A percentile compares a stretch with the other conserved stretches of the same genome.
Conservation (phyloP, 2,797 vertebrate species). For the Pangasius macronema region DNA sequence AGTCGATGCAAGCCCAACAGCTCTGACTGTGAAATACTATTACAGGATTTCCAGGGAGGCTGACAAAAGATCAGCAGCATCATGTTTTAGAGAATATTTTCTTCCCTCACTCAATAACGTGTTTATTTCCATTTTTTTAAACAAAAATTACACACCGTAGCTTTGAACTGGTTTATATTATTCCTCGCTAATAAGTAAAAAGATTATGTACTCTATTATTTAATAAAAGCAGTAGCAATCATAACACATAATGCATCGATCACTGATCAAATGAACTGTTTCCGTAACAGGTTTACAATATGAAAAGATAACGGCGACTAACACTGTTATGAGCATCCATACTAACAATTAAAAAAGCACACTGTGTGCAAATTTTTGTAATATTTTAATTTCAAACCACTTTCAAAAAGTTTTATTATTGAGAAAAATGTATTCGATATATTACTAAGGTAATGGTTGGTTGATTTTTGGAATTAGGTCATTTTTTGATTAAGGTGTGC, state of each 20-base stretch:
- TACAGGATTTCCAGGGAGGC: slow-evolving; percentile 5
- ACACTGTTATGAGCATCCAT: not conserved
- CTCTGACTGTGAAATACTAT: not conserved
- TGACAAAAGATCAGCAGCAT: not conserved
- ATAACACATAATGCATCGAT: not conserved
- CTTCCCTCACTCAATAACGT: not conserved
- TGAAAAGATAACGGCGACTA: not conserved
- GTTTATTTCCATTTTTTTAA: not conserved
- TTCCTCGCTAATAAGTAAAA: not conserved
- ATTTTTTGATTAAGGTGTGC: not conserved
- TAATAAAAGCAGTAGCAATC: not conserved
- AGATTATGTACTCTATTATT: not conserved
- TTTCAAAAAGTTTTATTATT: not conserved
- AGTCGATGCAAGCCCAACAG: not conserved
- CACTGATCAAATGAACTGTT: not conserved
- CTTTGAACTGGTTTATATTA: not conserved
- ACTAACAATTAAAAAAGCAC: not conserved
- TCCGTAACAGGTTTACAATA: not conserved
- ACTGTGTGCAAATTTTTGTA: not conserved
- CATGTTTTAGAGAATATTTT: slow-evolving; percentile 6
- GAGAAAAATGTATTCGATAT: not conserved
- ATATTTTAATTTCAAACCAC: not conserved
- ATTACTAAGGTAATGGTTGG: not conserved
- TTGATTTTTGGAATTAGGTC: not conserved
- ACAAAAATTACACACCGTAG: not conserved